Percentiles rank a stretch among this genome's conserved stretches.
These are phyloP conservation scores for Chunga burmeisteri DNA, from an alignment of 2,113 vertebrate genomes.

Conservation along the genomic window DNA sequence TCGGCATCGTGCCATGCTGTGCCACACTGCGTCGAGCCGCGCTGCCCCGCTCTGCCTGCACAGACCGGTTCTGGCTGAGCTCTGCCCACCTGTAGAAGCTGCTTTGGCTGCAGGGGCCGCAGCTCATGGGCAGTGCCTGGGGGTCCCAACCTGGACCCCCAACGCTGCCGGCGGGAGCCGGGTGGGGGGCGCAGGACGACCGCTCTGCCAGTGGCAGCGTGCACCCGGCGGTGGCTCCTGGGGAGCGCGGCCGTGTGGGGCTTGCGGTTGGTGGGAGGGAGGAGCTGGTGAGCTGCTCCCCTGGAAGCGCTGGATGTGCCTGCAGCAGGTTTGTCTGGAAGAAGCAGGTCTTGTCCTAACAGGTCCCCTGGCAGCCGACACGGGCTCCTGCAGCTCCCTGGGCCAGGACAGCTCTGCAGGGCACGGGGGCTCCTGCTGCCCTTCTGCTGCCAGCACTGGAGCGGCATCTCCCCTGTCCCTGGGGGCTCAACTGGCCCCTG, in stretches of 20 bases:
- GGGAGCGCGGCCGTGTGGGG: accelerated
- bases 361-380: conserved; percentile 26
- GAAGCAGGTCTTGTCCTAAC: conserved; percentile 65
- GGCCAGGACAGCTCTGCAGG: background rate
- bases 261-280: background rate
- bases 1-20: background rate
- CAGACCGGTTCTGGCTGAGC: background rate
- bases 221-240: background rate
- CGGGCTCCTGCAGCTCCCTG: background rate
- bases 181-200: accelerated
- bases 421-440: background rate
- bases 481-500: no score
- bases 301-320: conserved; percentile 25
- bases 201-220: accelerated
- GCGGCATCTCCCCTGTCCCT: no score
- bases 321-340: conserved; percentile 68
- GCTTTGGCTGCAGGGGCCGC: background rate
- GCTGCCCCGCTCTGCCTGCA: background rate
- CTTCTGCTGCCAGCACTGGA: no score
- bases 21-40: background rate
- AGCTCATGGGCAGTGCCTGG: accelerated
- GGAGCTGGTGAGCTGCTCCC: conserved; percentile 16
- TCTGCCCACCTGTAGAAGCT: background rate
- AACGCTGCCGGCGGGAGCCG: accelerated
- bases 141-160: accelerated